Conservation (phyloP, 2,113 vertebrate species). For the Brachypodius melanocephalos region DNA sequence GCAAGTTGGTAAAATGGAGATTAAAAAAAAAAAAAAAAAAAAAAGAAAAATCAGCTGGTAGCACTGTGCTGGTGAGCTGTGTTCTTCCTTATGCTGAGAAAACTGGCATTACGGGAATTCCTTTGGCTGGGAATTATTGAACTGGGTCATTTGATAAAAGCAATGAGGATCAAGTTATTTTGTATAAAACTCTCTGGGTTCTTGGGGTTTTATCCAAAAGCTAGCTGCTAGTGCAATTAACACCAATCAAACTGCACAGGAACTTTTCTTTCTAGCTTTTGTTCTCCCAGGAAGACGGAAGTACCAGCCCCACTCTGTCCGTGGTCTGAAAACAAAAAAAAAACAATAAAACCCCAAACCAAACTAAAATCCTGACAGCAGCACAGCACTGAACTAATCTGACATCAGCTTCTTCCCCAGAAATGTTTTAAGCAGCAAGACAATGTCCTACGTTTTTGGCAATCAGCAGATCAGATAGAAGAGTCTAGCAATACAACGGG, state of each 20-base stretch:
- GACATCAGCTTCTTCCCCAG: slow-evolving; percentile 61
- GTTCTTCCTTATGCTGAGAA: neutral
- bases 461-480: slow-evolving; percentile 77
- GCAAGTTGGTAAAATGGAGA: slow-evolving; percentile 17
- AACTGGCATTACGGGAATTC: neutral
- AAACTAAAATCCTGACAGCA: slow-evolving; percentile 13
- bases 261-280: slow-evolving; percentile 1
- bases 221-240: neutral
- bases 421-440: slow-evolving; percentile 70
- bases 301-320: neutral
- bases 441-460: slow-evolving; percentile 72
- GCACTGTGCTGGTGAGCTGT: neutral
- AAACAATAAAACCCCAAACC: neutral
- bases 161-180: neutral
- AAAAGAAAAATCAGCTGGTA: neutral
- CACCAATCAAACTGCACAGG: neutral
- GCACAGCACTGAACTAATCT: slow-evolving; percentile 51
- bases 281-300: neutral
- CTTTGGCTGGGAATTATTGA: neutral
- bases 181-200: neutral
- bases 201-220: neutral
- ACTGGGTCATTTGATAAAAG: slow-evolving; percentile 10
- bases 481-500: slow-evolving; percentile 81
- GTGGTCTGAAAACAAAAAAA: neutral
- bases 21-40: neutral